Conservation (phyloP, 2,113 vertebrate genomes). For the Eublepharis macularius region DNA sequence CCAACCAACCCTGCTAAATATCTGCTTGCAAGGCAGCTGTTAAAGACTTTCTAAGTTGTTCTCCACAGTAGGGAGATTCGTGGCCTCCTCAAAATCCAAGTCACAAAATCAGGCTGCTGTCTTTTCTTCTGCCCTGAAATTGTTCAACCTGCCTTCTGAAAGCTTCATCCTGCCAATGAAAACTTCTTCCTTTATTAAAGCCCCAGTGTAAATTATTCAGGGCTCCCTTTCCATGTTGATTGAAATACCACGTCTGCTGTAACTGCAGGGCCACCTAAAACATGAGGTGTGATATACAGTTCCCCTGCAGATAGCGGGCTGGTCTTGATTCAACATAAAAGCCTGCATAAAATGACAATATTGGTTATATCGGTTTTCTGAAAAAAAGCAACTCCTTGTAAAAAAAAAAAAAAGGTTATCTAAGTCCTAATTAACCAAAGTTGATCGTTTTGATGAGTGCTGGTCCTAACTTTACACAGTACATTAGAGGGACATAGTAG, state of each 20-base stretch:
- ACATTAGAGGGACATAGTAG: not conserved
- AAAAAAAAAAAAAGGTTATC: too few relatives aligned
- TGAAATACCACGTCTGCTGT: not conserved
- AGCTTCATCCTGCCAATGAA: conserved; percentile 19
- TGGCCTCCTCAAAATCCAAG: not conserved
- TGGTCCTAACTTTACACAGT: not conserved
- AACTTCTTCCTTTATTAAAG: conserved; percentile 45
- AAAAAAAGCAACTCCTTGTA: too few relatives aligned
- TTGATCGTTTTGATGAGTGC: not conserved
- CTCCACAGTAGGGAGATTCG: not conserved
- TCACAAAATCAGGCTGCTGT: not conserved
- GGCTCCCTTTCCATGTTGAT: not conserved
- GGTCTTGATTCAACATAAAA: not conserved
- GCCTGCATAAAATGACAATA: not conserved
- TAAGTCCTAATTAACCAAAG: not conserved
- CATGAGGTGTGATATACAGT: too few relatives aligned
- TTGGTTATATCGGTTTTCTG: not conserved
- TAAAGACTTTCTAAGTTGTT: not conserved
- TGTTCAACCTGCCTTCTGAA: fast-evolving
- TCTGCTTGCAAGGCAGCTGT: not conserved
- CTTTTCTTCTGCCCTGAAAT: not conserved
- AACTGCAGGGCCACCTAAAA: not conserved
- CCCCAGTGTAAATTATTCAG: conserved; percentile 48
- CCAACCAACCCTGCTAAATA: not conserved
- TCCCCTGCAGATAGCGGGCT: not conserved